These are phyloP conservation scores for Tupaia tana DNA, from an alignment of 2,113 vertebrate species.

Conservation along the genomic window DNA sequence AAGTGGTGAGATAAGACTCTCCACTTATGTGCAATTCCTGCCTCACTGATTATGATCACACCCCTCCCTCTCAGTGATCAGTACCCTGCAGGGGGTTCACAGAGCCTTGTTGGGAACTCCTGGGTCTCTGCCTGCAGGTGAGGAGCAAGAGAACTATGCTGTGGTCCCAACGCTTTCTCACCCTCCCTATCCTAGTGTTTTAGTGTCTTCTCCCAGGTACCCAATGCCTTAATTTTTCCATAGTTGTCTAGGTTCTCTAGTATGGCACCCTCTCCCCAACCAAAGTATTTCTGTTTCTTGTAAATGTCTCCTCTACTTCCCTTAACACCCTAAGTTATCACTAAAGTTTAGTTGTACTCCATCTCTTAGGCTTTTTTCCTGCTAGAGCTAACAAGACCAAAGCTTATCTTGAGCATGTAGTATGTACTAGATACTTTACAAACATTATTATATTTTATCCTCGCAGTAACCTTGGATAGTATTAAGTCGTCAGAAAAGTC, in stretches of 20 bases:
- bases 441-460: conserved; percentile 22
- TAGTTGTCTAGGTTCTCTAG: not conserved
- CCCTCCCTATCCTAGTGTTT: not conserved
- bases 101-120: not conserved
- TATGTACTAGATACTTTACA: not conserved
- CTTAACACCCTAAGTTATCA: not conserved
- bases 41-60: not conserved
- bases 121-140: not conserved
- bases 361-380: not conserved
- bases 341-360: not conserved
- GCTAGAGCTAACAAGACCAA: not conserved
- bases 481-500: not conserved
- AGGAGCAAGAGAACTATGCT: not conserved
- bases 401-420: not conserved
- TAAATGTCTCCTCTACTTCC: not conserved
- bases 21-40: not conserved
- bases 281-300: not conserved
- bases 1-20: not conserved
- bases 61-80: not conserved
- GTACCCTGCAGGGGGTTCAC: not conserved
- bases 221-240: not conserved
- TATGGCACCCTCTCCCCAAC: not conserved
- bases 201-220: not conserved
- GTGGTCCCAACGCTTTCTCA: not conserved
- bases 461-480: not conserved